These are phyloP conservation scores for Siniperca chuatsi DNA, from an alignment of 2,113 vertebrate species.

Conservation along the genomic window DNA sequence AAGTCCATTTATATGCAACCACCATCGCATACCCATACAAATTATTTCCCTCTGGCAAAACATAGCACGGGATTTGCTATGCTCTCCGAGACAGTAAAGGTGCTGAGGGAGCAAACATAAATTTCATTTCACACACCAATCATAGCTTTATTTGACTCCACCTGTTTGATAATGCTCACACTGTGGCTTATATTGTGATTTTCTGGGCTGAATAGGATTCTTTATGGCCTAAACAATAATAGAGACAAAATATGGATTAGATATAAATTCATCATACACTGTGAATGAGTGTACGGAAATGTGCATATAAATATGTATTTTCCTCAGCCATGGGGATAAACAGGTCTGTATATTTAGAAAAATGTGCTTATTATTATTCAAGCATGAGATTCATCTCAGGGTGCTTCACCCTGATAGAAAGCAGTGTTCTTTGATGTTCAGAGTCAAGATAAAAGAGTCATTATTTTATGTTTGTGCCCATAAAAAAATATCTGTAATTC, in stretches of 20 bases:
- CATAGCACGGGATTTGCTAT: slow-evolving; percentile 33
- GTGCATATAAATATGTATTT: slow-evolving; percentile 78
- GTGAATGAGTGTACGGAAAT: slow-evolving; percentile 59
- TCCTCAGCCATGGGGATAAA: slow-evolving; percentile 71
- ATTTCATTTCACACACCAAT: slow-evolving; percentile 72
- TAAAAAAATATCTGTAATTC: slow-evolving; percentile 51
- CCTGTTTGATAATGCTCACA: slow-evolving; percentile 74
- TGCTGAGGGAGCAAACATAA: slow-evolving; percentile 72
- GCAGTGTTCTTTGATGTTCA: slow-evolving; percentile 66
- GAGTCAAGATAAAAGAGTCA: slow-evolving; percentile 65
- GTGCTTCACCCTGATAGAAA: slow-evolving; percentile 55
- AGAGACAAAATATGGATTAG: slow-evolving; percentile 77
- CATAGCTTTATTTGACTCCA: slow-evolving; percentile 72
- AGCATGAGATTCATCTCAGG: slow-evolving; percentile 62
- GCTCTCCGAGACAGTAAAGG: slow-evolving; percentile 62
- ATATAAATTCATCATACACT: slow-evolving; percentile 69
- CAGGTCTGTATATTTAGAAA: slow-evolving; percentile 73
- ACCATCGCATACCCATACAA: slow-evolving; percentile 33
- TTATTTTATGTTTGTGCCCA: slow-evolving; percentile 56
- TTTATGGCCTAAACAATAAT: slow-evolving; percentile 69
- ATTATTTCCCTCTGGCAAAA: slow-evolving; percentile 57
- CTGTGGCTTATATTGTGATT: slow-evolving; percentile 59
- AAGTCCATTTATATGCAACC: slow-evolving; percentile 77
- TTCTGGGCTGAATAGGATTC: slow-evolving; percentile 52
- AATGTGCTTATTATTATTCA: slow-evolving; percentile 73